These are phyloP conservation scores for Tenthredo mesomela DNA, from an alignment of 2,888 invertebrate species.

Conservation along the genomic window DNA sequence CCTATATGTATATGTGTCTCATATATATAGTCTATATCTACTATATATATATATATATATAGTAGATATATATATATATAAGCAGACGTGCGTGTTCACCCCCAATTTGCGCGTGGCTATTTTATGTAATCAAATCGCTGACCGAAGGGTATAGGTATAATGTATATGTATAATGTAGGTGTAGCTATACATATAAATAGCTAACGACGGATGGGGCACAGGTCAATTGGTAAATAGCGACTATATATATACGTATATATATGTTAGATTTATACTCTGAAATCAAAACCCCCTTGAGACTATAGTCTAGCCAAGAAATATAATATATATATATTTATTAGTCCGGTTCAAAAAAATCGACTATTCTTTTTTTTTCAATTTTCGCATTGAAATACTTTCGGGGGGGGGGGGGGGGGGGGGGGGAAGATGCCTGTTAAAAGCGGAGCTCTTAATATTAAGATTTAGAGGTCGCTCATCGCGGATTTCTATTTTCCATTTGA, in stretches of 20 bases:
- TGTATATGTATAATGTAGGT: not conserved
- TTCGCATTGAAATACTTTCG: no score
- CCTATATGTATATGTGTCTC: not conserved
- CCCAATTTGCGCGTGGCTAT: not conserved
- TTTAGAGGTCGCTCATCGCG: no score
- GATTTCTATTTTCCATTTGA: no score
- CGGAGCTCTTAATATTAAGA: no score
- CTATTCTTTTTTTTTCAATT: no score
- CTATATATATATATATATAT: not conserved
- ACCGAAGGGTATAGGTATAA: not conserved
- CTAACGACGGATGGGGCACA: conserved; percentile 4
- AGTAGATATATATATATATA: not conserved
- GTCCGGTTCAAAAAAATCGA: no score
- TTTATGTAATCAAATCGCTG: conserved; percentile 16
- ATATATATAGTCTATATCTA: not conserved
- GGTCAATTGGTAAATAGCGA: not conserved
- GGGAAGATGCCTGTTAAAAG: no score
- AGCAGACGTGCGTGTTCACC: not conserved
- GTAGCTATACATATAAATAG: not conserved
- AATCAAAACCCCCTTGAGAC: not conserved
- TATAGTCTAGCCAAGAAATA: not conserved
- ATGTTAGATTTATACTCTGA: not conserved
- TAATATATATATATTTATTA: not conserved
- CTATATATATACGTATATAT: no score
- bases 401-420: no score